Evolutionary conservation across 2,113 vertebrate genomes (phyloP).

Genomic region (Labrus mixtus): DNA sequence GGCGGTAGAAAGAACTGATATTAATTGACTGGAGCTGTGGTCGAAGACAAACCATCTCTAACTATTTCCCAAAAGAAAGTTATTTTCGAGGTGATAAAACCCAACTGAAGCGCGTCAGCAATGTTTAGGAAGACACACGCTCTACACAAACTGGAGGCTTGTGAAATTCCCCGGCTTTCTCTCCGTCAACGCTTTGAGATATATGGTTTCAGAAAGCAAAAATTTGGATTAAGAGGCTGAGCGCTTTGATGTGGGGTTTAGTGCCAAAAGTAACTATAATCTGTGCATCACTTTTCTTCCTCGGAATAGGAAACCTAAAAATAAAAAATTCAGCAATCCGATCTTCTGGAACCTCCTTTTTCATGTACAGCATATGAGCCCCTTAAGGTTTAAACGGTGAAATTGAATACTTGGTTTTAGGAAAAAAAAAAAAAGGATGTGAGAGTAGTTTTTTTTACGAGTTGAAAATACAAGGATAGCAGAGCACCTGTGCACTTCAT

Average conservation of each 20-base stretch:
- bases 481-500: neutral
- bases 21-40: neutral
- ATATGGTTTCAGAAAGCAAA: constrained; percentile 32
- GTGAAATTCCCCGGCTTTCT: constrained; percentile 32
- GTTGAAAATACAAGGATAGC: neutral
- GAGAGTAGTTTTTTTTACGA: neutral
- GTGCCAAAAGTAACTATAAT: constrained; percentile 49
- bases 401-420: neutral
- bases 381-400: constrained; percentile 25
- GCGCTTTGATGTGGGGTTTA: constrained; percentile 53
- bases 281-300: constrained; percentile 39
- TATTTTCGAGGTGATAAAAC: constrained; percentile 32
- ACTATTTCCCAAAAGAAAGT: neutral
- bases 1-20: neutral
- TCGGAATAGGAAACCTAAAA: constrained; percentile 54
- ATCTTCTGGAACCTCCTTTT: constrained; percentile 45
- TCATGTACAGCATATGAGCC: constrained; percentile 7
- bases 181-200: constrained; percentile 34
- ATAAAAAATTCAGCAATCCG: constrained; percentile 39
- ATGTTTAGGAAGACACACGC: constrained; percentile 11
- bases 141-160: constrained; percentile 9
- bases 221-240: constrained; percentile 28
- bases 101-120: constrained; percentile 17
- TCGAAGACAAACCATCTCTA: neutral
- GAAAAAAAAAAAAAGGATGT: neutral